Conservation (phyloP, 2,888 invertebrate genomes). For the Tenthredo distinguenda region DNA sequence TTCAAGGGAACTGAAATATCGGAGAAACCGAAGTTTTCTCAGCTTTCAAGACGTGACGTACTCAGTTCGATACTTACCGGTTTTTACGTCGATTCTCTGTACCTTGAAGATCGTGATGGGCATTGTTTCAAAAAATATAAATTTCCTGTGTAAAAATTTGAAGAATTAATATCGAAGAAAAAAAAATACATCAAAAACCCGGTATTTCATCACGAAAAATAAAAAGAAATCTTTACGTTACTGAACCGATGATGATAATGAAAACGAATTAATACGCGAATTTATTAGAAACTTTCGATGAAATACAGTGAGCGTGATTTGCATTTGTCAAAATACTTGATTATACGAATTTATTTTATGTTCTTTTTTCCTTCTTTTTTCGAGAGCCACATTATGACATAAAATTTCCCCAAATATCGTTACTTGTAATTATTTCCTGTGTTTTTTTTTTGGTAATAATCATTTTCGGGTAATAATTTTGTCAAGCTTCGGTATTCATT, state of each 20-base stretch:
- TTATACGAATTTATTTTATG: background rate
- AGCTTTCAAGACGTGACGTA: background rate
- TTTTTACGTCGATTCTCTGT: background rate
- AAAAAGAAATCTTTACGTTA: too few relatives aligned
- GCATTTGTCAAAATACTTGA: slow-evolving; percentile 7
- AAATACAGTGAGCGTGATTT: background rate
- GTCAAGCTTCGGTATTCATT: background rate
- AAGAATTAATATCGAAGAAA: too few relatives aligned
- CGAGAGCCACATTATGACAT: background rate
- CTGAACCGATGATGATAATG: background rate
- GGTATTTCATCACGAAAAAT: background rate
- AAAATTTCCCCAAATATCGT: background rate
- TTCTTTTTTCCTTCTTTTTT: background rate
- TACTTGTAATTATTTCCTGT: background rate
- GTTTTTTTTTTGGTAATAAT: background rate
- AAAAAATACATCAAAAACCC: background rate
- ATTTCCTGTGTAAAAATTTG: background rate
- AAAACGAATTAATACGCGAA: background rate
- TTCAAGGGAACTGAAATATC: background rate
- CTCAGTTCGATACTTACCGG: background rate
- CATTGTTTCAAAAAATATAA: background rate
- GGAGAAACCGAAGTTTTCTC: background rate
- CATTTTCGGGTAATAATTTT: background rate
- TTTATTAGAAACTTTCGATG: slow-evolving; percentile 7
- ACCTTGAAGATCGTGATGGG: background rate